These are phyloP conservation scores for Schizopygopsis pylzovi DNA, from an alignment of 2,797 vertebrate species.

Conservation along the genomic window DNA sequence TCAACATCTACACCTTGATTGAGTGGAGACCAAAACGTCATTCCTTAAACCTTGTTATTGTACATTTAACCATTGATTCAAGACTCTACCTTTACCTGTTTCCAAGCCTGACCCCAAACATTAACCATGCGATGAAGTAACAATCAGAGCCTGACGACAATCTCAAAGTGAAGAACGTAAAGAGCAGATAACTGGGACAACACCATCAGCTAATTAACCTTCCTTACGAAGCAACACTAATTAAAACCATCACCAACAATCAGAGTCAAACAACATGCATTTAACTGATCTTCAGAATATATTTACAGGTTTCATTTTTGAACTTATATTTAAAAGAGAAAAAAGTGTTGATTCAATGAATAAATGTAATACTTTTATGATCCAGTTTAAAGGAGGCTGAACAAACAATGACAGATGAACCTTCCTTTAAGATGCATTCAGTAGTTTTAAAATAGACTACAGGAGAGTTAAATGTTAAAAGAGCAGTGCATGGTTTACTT, in stretches of 20 bases:
- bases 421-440: too few species aligned
- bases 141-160: not conserved
- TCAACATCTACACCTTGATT: not conserved
- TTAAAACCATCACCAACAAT: not conserved
- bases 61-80: not conserved
- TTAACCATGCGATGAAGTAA: not conserved
- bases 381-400: too few species aligned
- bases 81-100: not conserved
- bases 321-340: too few species aligned
- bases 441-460: too few species aligned
- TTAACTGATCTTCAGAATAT: too few species aligned
- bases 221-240: not conserved
- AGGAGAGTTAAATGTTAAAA: too few species aligned
- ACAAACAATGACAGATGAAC: too few species aligned
- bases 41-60: too few species aligned
- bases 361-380: too few species aligned
- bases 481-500: too few species aligned
- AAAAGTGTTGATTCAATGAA: too few species aligned
- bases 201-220: not conserved
- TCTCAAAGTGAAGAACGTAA: not conserved
- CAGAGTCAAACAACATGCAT: not conserved
- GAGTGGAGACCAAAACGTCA: too few species aligned
- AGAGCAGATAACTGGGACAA: not conserved
- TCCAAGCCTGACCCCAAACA: conserved; percentile 2
- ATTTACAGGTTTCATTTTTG: not conserved